phyloP scores from a whole-genome alignment of 2,797 vertebrate species.

The Pelodytes ibericus region DNA sequence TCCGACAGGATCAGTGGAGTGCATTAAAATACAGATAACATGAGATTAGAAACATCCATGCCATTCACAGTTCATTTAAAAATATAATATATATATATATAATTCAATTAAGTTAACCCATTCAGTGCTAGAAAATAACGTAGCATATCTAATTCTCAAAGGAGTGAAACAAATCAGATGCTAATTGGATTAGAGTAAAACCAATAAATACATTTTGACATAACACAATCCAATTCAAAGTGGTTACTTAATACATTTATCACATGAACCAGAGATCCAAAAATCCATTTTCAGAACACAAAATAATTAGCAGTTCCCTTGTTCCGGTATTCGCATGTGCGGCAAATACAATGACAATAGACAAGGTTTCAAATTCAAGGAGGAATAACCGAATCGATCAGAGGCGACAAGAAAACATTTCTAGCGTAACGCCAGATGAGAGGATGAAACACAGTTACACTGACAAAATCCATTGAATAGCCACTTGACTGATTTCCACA shows the following conservation, averaged over 20 bases:
- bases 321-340: not conserved
- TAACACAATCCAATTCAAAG: not conserved
- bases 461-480: not conserved
- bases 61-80: no score
- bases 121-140: no score
- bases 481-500: not conserved
- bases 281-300: not conserved
- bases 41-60: slow-evolving; percentile 3
- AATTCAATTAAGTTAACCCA: no score
- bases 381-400: not conserved
- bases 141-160: no score
- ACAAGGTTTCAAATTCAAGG: not conserved
- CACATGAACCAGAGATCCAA: not conserved
- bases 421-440: not conserved
- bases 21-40: slow-evolving; percentile 46
- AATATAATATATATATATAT: no score
- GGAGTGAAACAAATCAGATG: no score
- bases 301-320: not conserved
- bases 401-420: not conserved
- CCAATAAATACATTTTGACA: not conserved
- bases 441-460: not conserved
- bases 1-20: slow-evolving; percentile 14
- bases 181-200: not conserved
- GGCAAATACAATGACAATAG: not conserved
- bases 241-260: not conserved